These are phyloP conservation scores for Phorcus lineatus DNA, from an alignment of 2,888 invertebrate genomes.

Conservation along the genomic window DNA sequence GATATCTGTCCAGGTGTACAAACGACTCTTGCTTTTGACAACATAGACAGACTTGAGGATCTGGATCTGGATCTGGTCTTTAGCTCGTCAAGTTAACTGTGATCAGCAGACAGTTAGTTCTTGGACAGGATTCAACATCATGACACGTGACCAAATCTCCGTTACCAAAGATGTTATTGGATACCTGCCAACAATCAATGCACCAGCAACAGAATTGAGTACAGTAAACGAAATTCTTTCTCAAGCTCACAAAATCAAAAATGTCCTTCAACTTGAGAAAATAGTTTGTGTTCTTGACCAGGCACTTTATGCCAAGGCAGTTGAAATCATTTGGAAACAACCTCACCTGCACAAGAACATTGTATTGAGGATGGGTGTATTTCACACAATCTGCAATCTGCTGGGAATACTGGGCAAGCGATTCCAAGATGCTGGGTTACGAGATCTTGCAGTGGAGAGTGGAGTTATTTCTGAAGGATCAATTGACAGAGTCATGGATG, in stretches of 20 bases:
- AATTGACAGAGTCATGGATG: conserved; percentile 39
- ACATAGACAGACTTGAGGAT: background rate
- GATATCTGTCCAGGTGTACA: background rate
- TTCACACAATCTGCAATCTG: conserved; percentile 48
- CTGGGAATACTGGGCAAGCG: conserved; percentile 45
- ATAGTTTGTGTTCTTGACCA: conserved; percentile 40
- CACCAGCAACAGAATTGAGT: too few relatives aligned
- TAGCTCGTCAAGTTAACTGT: too few relatives aligned
- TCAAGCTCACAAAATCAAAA: background rate
- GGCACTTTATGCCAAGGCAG: conserved; percentile 50
- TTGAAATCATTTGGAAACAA: conserved; percentile 47
- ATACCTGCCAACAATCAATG: too few relatives aligned
- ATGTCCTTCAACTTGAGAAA: conserved; percentile 28
- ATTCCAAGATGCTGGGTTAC: conserved; percentile 48
- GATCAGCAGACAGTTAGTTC: too few relatives aligned
- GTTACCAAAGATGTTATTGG: too few relatives aligned
- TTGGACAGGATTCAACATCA: too few relatives aligned
- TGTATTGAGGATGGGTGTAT: conserved; percentile 41
- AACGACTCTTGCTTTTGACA: too few relatives aligned
- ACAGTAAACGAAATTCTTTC: too few relatives aligned
- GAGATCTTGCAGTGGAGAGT: conserved; percentile 44
- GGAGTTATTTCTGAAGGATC: conserved; percentile 49
- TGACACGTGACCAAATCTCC: too few relatives aligned
- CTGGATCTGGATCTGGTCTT: too few relatives aligned
- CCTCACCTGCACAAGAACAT: conserved; percentile 30